Conservation (phyloP, 1,140 invertebrate species). For the Cheumatopsyche charites region DNA sequence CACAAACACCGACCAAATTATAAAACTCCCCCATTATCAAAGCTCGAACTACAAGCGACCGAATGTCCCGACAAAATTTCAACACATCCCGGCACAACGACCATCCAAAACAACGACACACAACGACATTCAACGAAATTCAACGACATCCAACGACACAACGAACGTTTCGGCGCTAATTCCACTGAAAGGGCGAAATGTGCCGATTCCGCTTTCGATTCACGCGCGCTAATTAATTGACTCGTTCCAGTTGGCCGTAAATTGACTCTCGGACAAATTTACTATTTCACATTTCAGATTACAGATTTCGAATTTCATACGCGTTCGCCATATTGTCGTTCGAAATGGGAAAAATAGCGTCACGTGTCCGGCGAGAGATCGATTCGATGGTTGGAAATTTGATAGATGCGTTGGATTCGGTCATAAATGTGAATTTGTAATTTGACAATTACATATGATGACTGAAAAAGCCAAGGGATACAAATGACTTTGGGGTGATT, state of each 20-base stretch:
- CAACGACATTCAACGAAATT: background rate
- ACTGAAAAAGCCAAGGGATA: too few species aligned
- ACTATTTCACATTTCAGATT: background rate
- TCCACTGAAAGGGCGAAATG: background rate
- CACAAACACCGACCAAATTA: too few species aligned
- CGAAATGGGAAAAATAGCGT: background rate
- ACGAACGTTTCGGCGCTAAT: background rate
- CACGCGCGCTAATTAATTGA: slow-evolving; percentile 1
- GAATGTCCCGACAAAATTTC: background rate
- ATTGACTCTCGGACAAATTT: background rate
- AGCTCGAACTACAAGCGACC: too few species aligned
- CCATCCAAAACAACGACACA: too few species aligned
- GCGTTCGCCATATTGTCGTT: background rate
- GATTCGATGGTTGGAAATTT: too few species aligned
- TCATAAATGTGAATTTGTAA: too few species aligned
- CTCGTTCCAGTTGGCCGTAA: background rate
- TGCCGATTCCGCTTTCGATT: background rate
- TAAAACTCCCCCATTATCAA: too few species aligned
- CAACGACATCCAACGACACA: background rate
- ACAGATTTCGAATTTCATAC: too few species aligned
- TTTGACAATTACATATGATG: too few species aligned
- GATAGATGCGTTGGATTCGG: too few species aligned
- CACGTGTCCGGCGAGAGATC: background rate
- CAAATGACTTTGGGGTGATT: too few species aligned
- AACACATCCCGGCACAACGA: slow-evolving; percentile 1